Evolutionary conservation across 2,113 vertebrate genomes (phyloP).

Genomic region (Hypomesus transpacificus): DNA sequence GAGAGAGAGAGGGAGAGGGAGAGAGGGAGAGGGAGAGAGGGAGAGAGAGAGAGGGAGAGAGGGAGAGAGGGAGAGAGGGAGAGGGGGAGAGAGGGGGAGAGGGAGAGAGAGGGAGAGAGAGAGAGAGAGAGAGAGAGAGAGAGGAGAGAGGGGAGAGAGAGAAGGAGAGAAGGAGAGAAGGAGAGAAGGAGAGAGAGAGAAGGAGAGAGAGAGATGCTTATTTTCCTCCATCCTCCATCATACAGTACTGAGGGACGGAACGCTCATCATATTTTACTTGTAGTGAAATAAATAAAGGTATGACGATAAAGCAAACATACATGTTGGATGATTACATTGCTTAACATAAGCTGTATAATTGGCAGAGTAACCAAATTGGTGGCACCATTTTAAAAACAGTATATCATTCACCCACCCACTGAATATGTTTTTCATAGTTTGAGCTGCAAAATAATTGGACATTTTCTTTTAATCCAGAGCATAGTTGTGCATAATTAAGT

Average conservation of each 20-base stretch:
- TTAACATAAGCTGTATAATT: slow-evolving; percentile 60
- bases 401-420: slow-evolving; percentile 61
- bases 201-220: too few species aligned
- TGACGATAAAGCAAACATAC: background rate
- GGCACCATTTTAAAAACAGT: slow-evolving; percentile 61
- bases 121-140: too few species aligned
- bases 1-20: too few species aligned
- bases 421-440: slow-evolving; percentile 56
- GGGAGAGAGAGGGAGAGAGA: too few species aligned
- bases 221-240: too few species aligned
- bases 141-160: too few species aligned
- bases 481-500: slow-evolving; percentile 68
- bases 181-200: too few species aligned
- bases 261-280: background rate
- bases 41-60: too few species aligned
- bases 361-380: slow-evolving; percentile 47
- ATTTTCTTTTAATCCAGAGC: slow-evolving; percentile 62
- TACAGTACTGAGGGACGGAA: too few species aligned
- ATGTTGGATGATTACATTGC: slow-evolving; percentile 54
- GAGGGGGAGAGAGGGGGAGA: slow-evolving; percentile 26
- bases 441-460: slow-evolving; percentile 67
- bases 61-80: slow-evolving; percentile 45
- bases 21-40: too few species aligned
- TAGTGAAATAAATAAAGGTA: background rate
- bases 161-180: background rate